A percentile compares a stretch with the other conserved stretches of the same genome.
Conservation (phyloP, 2,113 vertebrate species). For the Sebastes fasciatus region DNA sequence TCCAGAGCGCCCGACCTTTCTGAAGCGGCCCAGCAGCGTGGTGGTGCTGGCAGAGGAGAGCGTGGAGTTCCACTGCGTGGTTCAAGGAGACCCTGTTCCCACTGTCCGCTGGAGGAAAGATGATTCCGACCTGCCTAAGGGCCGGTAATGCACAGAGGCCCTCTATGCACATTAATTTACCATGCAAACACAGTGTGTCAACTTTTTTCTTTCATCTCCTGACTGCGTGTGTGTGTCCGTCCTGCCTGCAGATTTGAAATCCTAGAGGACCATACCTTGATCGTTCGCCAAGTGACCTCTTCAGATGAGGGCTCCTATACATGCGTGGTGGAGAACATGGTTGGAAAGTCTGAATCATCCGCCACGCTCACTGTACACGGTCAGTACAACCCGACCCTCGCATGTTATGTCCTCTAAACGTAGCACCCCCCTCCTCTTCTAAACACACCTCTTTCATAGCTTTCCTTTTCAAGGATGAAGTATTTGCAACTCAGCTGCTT, state of each 20-base stretch:
- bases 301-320: slow-evolving; percentile 94
- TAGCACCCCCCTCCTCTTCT: neutral
- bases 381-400: slow-evolving; percentile 67
- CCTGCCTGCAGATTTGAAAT: slow-evolving; percentile 89
- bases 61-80: slow-evolving; percentile 92
- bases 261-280: slow-evolving; percentile 93
- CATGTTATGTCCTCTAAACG: slow-evolving; percentile 9
- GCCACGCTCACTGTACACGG: slow-evolving; percentile 95
- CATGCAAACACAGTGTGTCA: slow-evolving; percentile 18
- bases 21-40: slow-evolving; percentile 91
- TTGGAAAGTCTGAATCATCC: slow-evolving; percentile 93
- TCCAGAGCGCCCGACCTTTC: slow-evolving; percentile 90
- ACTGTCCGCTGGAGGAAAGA: slow-evolving; percentile 96
- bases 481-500: slow-evolving; percentile 18
- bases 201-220: slow-evolving; percentile 48
- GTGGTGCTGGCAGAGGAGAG: slow-evolving; percentile 92
- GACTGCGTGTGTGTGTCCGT: slow-evolving; percentile 35
- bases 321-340: slow-evolving; percentile 97
- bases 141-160: slow-evolving; percentile 85
- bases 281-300: slow-evolving; percentile 89
- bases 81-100: slow-evolving; percentile 93
- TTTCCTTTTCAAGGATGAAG: slow-evolving; percentile 26
- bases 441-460: slow-evolving; percentile 11
- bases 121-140: slow-evolving; percentile 92
- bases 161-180: slow-evolving; percentile 27